Conservation (phyloP, 2,888 invertebrate species). For the Andricus quercusramuli region DNA sequence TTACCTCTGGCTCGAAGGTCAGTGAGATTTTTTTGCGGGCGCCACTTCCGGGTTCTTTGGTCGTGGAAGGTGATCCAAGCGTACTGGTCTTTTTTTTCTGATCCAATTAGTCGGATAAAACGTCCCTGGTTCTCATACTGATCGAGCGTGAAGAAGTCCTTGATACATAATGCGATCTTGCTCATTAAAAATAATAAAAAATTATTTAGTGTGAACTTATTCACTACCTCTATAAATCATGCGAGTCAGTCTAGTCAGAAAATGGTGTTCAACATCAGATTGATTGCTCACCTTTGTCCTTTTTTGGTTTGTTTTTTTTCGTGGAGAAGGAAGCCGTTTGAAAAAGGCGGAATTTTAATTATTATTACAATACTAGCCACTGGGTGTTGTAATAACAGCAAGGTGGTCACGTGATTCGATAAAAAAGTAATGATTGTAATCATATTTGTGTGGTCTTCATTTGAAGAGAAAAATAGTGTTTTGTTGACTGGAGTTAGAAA, state of each 20-base stretch:
- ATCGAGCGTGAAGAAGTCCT: slow-evolving; percentile 6
- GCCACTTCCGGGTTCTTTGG: slow-evolving; percentile 8
- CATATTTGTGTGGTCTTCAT: background rate
- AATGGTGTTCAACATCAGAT: slow-evolving; percentile 4
- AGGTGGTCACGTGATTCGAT: slow-evolving; percentile 13
- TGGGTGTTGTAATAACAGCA: background rate
- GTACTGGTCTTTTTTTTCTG: background rate
- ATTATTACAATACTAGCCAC: slow-evolving; percentile 26
- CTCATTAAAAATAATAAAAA: slow-evolving; percentile 22
- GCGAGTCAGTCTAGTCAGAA: slow-evolving; percentile 12
- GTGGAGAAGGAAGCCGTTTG: background rate
- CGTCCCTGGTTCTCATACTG: slow-evolving; percentile 5
- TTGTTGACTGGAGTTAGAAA: no score
- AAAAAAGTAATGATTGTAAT: slow-evolving; percentile 16
- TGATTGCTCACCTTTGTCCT: slow-evolving; percentile 28
- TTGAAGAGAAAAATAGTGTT: background rate
- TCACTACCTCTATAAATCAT: slow-evolving; percentile 7
- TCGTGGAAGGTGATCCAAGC: background rate
- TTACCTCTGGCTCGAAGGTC: background rate
- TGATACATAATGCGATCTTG: background rate
- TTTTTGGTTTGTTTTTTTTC: background rate
- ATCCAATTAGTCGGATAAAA: background rate
- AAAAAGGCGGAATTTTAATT: slow-evolving; percentile 29
- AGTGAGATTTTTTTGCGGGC: background rate
- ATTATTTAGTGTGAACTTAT: slow-evolving; percentile 31